Conservation (phyloP, 2,888 invertebrate species). For the Octonoba sinensis region DNA sequence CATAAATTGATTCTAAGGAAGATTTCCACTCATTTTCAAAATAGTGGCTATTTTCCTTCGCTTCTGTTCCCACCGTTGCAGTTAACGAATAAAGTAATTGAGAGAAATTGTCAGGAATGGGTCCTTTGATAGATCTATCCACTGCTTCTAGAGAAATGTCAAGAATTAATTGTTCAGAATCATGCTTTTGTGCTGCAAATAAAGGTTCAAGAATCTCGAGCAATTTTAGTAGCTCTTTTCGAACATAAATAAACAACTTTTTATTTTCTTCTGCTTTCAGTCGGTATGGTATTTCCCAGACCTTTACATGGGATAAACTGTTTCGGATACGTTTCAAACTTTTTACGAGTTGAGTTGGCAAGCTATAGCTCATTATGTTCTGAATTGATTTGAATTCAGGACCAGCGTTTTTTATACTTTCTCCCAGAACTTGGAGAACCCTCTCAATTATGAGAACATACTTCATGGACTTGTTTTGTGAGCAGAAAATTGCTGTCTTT, state of each 20-base stretch:
- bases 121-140: background rate
- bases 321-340: conserved; percentile 20
- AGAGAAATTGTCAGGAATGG: background rate
- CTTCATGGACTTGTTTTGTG: no score
- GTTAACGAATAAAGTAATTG: background rate
- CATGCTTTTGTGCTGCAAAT: conserved; percentile 1
- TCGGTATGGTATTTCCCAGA: background rate
- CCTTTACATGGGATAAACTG: conserved; percentile 10
- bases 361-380: background rate
- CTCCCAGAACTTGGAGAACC: conserved; percentile 21
- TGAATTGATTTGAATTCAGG: conserved; percentile 30
- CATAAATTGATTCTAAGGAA: conserved; percentile 7
- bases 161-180: conserved; percentile 1
- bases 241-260: conserved; percentile 6
- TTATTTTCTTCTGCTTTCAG: conserved; percentile 9
- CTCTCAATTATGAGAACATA: background rate
- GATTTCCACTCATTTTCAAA: background rate
- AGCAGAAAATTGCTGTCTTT: background rate
- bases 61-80: background rate
- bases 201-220: conserved; percentile 10
- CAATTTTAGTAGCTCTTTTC: conserved; percentile 2
- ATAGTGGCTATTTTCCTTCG: background rate
- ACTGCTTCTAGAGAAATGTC: background rate
- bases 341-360: conserved; percentile 6
- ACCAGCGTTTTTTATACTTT: conserved; percentile 21